These are phyloP conservation scores for Cephus nigrinus DNA, from an alignment of 2,888 invertebrate genomes.

Conservation along the genomic window DNA sequence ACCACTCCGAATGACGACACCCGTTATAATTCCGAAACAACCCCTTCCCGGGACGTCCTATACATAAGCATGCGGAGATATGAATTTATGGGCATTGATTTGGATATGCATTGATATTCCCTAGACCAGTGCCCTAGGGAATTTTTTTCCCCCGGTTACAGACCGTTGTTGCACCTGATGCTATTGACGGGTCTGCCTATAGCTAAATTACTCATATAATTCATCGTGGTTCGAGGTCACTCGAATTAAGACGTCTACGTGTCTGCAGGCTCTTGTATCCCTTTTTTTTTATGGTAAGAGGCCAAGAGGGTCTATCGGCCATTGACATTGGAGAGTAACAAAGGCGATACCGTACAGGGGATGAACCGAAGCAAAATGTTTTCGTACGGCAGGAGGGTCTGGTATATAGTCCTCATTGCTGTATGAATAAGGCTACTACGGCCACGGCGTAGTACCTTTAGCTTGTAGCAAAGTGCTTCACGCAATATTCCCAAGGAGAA, in stretches of 20 bases:
- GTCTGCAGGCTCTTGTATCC: neutral
- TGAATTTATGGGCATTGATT: neutral
- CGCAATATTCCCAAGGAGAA: slow-evolving; percentile 45
- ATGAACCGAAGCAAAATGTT: neutral
- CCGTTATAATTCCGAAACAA: neutral
- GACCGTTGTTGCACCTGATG: no score
- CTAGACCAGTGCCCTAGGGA: neutral
- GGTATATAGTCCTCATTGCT: neutral
- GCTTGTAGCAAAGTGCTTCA: slow-evolving; percentile 1
- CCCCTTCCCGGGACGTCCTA: neutral
- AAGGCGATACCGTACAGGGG: neutral
- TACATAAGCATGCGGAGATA: neutral
- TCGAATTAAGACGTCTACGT: no score
- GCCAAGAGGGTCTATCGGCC: neutral
- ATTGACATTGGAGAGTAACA: neutral
- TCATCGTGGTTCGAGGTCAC: neutral
- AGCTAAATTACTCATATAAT: neutral
- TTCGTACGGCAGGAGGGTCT: neutral
- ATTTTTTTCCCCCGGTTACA: neutral
- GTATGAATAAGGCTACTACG: neutral
- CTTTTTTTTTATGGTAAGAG: neutral
- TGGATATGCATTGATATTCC: neutral
- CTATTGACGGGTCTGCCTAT: no score
- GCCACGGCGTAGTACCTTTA: neutral
- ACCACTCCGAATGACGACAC: neutral